Conservation (phyloP, 2,113 vertebrate genomes). For the Marmota monax region DNA sequence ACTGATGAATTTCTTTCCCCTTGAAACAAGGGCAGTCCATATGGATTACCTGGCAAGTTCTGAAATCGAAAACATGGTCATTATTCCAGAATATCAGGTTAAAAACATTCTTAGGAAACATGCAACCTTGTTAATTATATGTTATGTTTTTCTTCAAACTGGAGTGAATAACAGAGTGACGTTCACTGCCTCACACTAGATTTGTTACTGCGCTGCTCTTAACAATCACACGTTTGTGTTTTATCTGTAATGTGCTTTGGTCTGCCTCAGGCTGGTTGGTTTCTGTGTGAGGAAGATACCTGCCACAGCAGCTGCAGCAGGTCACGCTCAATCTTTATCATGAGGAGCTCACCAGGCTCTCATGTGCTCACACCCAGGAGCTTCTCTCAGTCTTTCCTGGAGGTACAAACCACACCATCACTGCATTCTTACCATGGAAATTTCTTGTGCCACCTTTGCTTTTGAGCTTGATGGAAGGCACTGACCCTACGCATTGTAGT, state of each 20-base stretch:
- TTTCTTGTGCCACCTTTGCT: not conserved
- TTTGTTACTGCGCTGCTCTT: not conserved
- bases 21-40: accelerated
- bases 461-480: no score
- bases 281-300: not conserved
- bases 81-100: not conserved
- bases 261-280: not conserved
- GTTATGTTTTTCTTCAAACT: not conserved
- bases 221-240: not conserved
- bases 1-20: not conserved
- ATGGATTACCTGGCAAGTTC: not conserved
- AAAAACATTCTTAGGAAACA: not conserved
- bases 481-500: no score
- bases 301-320: accelerated
- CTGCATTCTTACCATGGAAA: not conserved
- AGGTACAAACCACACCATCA: not conserved
- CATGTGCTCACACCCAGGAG: not conserved
- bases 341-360: no score
- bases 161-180: not conserved
- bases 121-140: not conserved
- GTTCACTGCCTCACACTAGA: not conserved
- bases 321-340: no score
- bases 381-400: no score
- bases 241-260: not conserved
- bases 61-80: not conserved